Percentiles rank a stretch among this genome's conserved stretches.
These are phyloP conservation scores for Eolophus roseicapilla DNA, from an alignment of 2,113 vertebrate species.

Conservation along the genomic window DNA sequence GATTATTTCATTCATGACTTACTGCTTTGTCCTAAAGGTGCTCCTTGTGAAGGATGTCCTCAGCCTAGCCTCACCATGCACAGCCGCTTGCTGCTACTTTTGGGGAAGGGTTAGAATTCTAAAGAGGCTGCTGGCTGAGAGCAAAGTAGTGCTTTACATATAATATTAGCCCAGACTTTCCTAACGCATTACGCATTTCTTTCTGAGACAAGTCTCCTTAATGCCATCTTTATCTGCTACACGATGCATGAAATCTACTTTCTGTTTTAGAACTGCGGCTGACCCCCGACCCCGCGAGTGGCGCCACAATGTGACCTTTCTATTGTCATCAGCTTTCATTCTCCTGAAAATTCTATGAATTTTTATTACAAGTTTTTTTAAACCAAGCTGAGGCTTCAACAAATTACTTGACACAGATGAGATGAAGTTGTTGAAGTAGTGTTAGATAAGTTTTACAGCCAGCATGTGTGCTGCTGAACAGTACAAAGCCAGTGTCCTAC, in stretches of 20 bases:
- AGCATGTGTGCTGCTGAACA: constrained; percentile 75
- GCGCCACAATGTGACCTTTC: constrained; percentile 94
- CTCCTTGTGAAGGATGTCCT: neutral
- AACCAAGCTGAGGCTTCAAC: constrained; percentile 83
- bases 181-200: constrained; percentile 21
- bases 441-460: constrained; percentile 85
- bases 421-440: constrained; percentile 89
- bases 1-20: constrained; percentile 28
- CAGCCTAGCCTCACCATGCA: neutral
- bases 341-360: constrained; percentile 98
- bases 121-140: constrained; percentile 20
- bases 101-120: constrained; percentile 24
- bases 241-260: constrained; percentile 96
- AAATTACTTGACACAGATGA: constrained; percentile 89
- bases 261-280: constrained; percentile 88
- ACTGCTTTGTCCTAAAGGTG: constrained; percentile 30
- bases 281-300: constrained; percentile 85
- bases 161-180: constrained; percentile 55
- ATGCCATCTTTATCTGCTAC: constrained; percentile 97
- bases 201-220: constrained; percentile 72
- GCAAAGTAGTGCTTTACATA: constrained; percentile 51
- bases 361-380: constrained; percentile 92
- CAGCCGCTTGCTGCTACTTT: neutral
- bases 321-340: constrained; percentile 91
- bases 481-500: constrained; percentile 79